Evolutionary conservation across 2,113 vertebrate genomes (phyloP), one percentile per base, ranked within the genome.

Genomic region (Neolamprologus longior): DNA sequence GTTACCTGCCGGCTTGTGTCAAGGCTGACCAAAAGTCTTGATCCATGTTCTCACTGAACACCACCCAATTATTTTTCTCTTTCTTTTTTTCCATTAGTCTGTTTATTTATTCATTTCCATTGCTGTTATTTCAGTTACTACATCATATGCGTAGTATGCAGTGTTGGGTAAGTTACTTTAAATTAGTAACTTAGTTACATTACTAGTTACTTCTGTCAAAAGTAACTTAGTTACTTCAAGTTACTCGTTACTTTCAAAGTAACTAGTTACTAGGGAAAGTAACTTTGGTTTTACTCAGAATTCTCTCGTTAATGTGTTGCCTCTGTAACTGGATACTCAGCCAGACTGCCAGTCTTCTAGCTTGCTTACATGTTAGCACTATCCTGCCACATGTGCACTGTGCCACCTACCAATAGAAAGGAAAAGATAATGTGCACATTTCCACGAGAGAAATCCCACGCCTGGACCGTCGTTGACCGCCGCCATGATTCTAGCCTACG

Each of bases 291-390:
- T 5, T n/a, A n/a, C 50, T 52, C 50, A n/a, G 50, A 52, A 1
- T n/a, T 52, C 50, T n/a, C 50, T 52, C 1, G 9, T 52, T 52
- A 9, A 52, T n/a, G 8, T 53, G 50, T n/a, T 52, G 50, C 9
- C 1, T 53, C 52, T 0, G 0, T 53, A 53, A n/a, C 52, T n/a
- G 47, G 47, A 50, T 8, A 17, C 47, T 3, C 42, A 47, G 42
- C 14, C 0, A 15, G 42, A 4, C 1, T 50, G 45, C 0, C 0
- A 8, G 47, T 50, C 47, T 50, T 17, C 47, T 50, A 9, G 47
- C 47, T 50, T 5, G 15, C 15, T 50, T 50, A 5, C 15, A 47
- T 47, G 45, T 47, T 17, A 8, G 45, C 45, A 9, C 47, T 50
- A 8, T 47, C 7, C 0, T 17, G 15, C 15, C 45, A 2, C 15